These are phyloP conservation scores for Tragulus kanchil DNA, from an alignment of 2,113 vertebrate genomes.

Conservation along the genomic window DNA sequence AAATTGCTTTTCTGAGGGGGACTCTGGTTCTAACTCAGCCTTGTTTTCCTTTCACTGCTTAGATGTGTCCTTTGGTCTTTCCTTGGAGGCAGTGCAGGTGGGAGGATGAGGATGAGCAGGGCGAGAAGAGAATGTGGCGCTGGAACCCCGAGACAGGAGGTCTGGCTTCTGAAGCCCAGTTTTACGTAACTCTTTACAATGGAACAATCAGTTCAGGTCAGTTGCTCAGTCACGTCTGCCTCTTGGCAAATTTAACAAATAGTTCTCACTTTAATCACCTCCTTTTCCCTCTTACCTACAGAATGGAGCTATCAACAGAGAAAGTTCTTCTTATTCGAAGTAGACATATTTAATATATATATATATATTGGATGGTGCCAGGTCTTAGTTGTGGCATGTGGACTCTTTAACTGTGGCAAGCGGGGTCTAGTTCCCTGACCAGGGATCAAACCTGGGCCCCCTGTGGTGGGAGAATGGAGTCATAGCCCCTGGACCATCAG, in stretches of 20 bases:
- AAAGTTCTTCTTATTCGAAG: neutral
- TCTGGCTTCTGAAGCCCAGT: neutral
- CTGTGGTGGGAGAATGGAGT: neutral
- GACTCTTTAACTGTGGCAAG: neutral
- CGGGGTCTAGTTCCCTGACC: neutral
- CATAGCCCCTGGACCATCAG: neutral
- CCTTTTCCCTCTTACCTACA: neutral
- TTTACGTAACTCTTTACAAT: neutral
- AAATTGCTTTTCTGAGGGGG: neutral
- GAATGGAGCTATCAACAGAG: neutral
- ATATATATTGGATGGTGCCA: neutral
- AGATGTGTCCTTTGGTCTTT: neutral
- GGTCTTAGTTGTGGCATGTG: neutral
- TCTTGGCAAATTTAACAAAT: no score
- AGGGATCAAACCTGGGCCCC: neutral
- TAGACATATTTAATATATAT: no score
- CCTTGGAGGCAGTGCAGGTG: neutral
- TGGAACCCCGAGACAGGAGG: neutral
- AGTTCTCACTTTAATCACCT: neutral
- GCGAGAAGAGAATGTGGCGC: no score
- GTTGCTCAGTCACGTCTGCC: no score
- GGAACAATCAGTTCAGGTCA: no score
- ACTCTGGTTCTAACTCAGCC: neutral
- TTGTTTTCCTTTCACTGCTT: neutral
- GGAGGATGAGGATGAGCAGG: neutral